Evolutionary conservation across 1,140 invertebrate species (phyloP), one percentile per base, ranked within the genome.

Genomic region (Vanessa tameamea): DNA sequence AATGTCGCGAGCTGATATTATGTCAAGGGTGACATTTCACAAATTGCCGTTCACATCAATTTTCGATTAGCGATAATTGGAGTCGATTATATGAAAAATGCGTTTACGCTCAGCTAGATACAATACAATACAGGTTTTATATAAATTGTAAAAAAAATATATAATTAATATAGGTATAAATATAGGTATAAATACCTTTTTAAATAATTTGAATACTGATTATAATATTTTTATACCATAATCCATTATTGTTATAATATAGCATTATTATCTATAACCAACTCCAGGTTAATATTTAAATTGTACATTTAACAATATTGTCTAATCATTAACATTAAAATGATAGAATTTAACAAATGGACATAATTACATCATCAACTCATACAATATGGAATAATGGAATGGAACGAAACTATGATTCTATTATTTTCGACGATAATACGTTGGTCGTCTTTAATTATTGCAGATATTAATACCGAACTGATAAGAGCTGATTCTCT

Each of bases 1-100:
- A 88, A 89, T 87, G 84, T 83, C 84, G 82, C 78, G 72, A 78
- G 75, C 78, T 87, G 84, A 87, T 87, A 88, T 90, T 87, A 82
- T 87, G 87, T 82, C 82, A 78, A 78, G 82, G 78, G 81, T 90
- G 89, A 85, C 87, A 89, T 91, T 92, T 87, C 84, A 80, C 84
- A 90, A 92, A 92, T 91, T 91, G 88, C 87, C 71, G 73, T 74
- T 81, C 81, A 85, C 90, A 92, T 92, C 90, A 91, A 92, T 89
- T 87, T 89, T 91, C 86, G 86, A 91, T 92, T 92, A 92, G 87
- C 84, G 78, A 82, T 87, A 87, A 91, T 88, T 90, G 82, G 77
- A 77, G 78, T 72, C 59, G 78, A 76, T 79, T 81, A 75, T 69
- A 71, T 67, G 78, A 82, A 78, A 75, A 78, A 78, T 78, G 50